Evolutionary conservation across 2,797 vertebrate species (phyloP).

Genomic region (Enteromius mattozi): DNA sequence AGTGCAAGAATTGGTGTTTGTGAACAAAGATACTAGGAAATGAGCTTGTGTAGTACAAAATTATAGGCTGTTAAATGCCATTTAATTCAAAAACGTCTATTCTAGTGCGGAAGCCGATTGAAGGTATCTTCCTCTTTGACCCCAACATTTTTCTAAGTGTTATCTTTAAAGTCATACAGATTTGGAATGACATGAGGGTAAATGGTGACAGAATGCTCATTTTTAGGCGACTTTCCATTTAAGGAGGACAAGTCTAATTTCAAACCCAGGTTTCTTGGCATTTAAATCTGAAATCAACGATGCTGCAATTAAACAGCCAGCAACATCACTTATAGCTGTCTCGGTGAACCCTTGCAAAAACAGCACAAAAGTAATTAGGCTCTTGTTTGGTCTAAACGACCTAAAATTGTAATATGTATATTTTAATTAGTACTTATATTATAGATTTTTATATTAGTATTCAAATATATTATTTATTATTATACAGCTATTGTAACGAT

Average conservation of each 20-base stretch:
- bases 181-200: not conserved
- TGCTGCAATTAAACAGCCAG: not conserved
- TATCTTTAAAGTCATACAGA: not conserved
- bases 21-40: not conserved
- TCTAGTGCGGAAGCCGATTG: not conserved
- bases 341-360: not conserved
- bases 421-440: not conserved
- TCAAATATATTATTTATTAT: not conserved
- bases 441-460: not conserved
- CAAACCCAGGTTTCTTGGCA: not conserved
- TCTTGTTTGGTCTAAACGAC: not conserved
- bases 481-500: not conserved
- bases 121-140: not conserved
- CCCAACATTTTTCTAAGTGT: not conserved
- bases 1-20: constrained; percentile 2
- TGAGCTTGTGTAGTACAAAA: not conserved
- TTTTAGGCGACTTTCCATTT: not conserved
- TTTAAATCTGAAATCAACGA: not conserved
- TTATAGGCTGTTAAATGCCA: not conserved
- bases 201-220: not conserved
- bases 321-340: not conserved
- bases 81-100: not conserved
- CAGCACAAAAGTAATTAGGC: not conserved
- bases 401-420: not conserved
- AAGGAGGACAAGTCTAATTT: not conserved